Evolutionary conservation across 2,113 vertebrate genomes (phyloP).

Genomic region (Chloropsis cyanopogon): DNA sequence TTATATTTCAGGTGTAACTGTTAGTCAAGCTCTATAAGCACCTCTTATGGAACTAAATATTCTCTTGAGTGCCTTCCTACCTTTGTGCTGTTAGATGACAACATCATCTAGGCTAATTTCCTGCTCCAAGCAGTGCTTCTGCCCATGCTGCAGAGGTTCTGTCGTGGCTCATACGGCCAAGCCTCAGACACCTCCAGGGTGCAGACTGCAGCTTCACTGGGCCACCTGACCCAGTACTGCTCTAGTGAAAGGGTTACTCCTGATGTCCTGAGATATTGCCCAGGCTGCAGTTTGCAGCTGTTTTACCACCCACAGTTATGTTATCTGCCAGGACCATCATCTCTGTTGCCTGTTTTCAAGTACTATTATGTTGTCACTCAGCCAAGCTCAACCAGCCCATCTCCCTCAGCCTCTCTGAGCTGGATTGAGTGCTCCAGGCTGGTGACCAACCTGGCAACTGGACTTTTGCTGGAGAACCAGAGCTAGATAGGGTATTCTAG

Average conservation of each 20-base stretch:
- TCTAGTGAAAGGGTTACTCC: background rate
- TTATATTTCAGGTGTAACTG: background rate
- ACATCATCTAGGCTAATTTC: background rate
- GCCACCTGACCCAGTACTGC: background rate
- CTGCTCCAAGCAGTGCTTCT: background rate
- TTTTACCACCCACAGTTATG: accelerated
- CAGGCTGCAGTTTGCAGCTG: background rate
- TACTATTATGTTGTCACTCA: background rate
- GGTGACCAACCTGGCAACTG: background rate
- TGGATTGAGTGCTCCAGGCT: background rate
- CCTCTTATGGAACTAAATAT: background rate
- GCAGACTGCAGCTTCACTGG: background rate
- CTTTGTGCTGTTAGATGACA: background rate
- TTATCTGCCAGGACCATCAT: background rate
- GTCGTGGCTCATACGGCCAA: background rate
- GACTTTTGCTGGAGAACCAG: background rate
- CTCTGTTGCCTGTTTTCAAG: background rate
- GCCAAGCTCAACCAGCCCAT: background rate
- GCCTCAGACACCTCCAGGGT: background rate
- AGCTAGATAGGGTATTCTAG: background rate
- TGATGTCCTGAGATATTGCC: background rate
- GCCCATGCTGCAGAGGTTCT: accelerated
- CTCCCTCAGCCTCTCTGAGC: background rate
- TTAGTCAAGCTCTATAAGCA: background rate
- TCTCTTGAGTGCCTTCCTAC: background rate